Conservation (phyloP, 2,797 vertebrate genomes). For the Galaxias olidus region DNA sequence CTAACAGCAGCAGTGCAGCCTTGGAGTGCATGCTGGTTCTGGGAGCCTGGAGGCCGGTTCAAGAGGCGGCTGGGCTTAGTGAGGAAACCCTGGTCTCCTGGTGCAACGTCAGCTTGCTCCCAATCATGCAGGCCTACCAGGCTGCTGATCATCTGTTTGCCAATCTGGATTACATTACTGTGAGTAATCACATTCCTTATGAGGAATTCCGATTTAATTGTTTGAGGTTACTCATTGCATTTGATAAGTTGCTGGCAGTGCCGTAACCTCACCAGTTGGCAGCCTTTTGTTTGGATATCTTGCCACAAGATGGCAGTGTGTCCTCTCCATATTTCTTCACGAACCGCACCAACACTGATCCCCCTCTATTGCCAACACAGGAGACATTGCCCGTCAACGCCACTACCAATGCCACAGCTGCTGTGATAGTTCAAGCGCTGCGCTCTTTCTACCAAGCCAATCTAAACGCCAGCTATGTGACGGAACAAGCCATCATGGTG, state of each 20-base stretch:
- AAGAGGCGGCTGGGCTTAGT: conserved; percentile 49
- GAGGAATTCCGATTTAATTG: too few relatives aligned
- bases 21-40: conserved; percentile 62
- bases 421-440: conserved; percentile 55
- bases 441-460: conserved; percentile 56
- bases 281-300: not conserved
- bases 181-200: too few relatives aligned
- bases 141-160: not conserved
- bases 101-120: conserved; percentile 62
- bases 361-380: conserved; percentile 53
- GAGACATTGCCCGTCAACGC: conserved; percentile 40
- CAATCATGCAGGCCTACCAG: conserved; percentile 46
- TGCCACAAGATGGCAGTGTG: conserved; percentile 72
- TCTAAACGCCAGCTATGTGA: conserved; percentile 41
- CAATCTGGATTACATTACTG: conserved; percentile 49
- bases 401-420: conserved; percentile 49
- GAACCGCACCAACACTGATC: conserved; percentile 18
- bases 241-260: too few relatives aligned
- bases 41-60: conserved; percentile 59
- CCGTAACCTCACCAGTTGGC: too few relatives aligned
- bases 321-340: conserved; percentile 20
- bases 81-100: conserved; percentile 49
- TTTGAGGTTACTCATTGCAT: too few relatives aligned
- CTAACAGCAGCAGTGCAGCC: conserved; percentile 41
- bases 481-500: conserved; percentile 42